phyloP scores from a whole-genome alignment of 2,888 invertebrate species.

The Octonoba sinensis region DNA sequence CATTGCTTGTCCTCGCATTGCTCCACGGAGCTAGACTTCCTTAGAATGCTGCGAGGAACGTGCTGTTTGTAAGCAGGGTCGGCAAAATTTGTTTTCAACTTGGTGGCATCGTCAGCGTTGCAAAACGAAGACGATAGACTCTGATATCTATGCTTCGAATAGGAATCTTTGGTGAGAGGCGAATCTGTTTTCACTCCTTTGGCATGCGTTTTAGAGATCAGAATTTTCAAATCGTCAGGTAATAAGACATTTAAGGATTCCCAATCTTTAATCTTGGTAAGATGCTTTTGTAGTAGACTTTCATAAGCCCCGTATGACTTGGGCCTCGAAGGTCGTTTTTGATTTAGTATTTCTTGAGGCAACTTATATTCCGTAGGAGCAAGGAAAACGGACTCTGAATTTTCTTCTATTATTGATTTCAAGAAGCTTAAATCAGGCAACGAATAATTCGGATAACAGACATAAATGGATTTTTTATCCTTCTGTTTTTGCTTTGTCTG shows the following conservation, averaged over 20 bases:
- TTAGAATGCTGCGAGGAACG: conserved; percentile 80
- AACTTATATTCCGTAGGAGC: conserved; percentile 65
- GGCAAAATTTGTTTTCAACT: conserved; percentile 78
- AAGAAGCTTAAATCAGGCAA: conserved; percentile 90
- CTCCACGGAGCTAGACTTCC: conserved; percentile 74
- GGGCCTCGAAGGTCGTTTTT: conserved; percentile 72
- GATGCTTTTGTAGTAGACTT: conserved; percentile 82
- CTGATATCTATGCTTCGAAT: conserved; percentile 46
- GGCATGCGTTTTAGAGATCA: conserved; percentile 55
- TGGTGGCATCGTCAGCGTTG: conserved; percentile 69
- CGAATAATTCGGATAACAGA: conserved; percentile 91
- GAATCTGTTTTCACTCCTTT: conserved; percentile 44
- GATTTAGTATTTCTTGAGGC: conserved; percentile 50
- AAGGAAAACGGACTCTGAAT: conserved; percentile 63
- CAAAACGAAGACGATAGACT: conserved; percentile 39
- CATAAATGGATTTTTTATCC: conserved; percentile 79
- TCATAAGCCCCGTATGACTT: conserved; percentile 87
- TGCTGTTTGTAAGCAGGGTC: conserved; percentile 74
- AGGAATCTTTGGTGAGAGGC: conserved; percentile 29
- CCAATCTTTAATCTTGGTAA: conserved; percentile 92
- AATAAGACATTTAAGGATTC: conserved; percentile 89
- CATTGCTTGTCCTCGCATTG: conserved; percentile 65
- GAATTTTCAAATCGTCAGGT: conserved; percentile 78
- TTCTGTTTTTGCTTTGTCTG: conserved; percentile 31
- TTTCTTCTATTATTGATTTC: conserved; percentile 70